A percentile compares a stretch with the other conserved stretches of the same genome.
These are phyloP conservation scores for Galemys pyrenaicus DNA, from an alignment of 2,113 vertebrate genomes.

Conservation along the genomic window DNA sequence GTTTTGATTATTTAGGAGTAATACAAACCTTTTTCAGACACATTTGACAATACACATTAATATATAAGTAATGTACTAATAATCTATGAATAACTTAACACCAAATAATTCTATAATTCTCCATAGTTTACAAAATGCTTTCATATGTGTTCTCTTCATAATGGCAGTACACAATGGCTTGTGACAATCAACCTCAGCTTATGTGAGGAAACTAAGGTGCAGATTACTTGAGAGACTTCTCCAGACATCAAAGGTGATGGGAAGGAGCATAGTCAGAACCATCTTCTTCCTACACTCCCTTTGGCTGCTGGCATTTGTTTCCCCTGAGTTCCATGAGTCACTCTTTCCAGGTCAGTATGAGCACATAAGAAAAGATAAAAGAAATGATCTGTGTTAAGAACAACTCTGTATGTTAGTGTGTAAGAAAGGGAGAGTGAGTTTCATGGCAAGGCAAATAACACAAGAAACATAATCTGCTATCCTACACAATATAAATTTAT, in stretches of 20 bases:
- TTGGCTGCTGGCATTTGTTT: not conserved
- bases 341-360: not conserved
- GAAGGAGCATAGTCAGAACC: not conserved
- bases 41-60: not conserved
- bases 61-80: slow-evolving; percentile 14
- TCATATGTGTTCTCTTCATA: not conserved
- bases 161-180: not conserved
- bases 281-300: not conserved
- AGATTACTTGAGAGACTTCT: not conserved
- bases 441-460: not conserved
- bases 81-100: not conserved
- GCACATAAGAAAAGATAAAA: not conserved
- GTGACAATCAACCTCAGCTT: not conserved
- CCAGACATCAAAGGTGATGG: not conserved
- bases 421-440: not conserved
- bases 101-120: not conserved
- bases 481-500: not conserved
- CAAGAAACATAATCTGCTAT: not conserved
- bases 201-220: not conserved
- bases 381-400: not conserved
- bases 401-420: not conserved
- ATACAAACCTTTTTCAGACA: not conserved
- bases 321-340: not conserved
- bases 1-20: slow-evolving; percentile 7
- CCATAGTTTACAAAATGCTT: not conserved